Evolutionary conservation across 2,888 invertebrate species (phyloP), one percentile per base, ranked within the genome.

Genomic region (Apoderus coryli): DNA sequence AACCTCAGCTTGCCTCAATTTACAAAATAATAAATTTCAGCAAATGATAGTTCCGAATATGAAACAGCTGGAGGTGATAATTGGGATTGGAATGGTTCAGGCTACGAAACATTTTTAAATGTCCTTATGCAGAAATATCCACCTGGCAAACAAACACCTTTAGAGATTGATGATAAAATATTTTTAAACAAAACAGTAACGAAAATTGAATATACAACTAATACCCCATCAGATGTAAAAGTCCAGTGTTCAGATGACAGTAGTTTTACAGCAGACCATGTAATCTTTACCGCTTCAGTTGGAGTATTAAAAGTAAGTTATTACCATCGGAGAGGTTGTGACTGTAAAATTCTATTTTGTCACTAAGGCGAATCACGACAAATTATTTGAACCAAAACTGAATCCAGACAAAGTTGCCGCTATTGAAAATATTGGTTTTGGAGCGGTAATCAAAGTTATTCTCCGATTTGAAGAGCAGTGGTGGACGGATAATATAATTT

Each of bases 201-300:
- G 19, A 6, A 19, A 6, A 19, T n/a, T n/a, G n/a, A n/a, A n/a
- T n/a, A n/a, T n/a, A n/a, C n/a, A n/a, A n/a, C n/a, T n/a, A n/a
- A n/a, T n/a, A n/a, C n/a, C n/a, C n/a, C n/a, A n/a, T n/a, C n/a
- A 7, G 34, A 25, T 14, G 37, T 45, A 31, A 29, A 40, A 44
- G 4, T 63, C 60, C 2, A 41, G 0, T 63, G 63, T 34, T 50
- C 48, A 12, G 67, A 69, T 42, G 68, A 68, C 0, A 43, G 53
- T 1, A 40, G 40, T 0, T 68, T 61, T 36, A 47, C 43, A 12
- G 71, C 72, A 1, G 65, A 67, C 37, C 68, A 68, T 41, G 70
- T 73, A 2, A 67, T 80, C 12, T 58, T 74, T 3, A 77, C 78
- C 0, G 43, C 48, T 7, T 48, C 48, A 3, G 34, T 45, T 13